Conservation (phyloP, 2,888 invertebrate species). For the Caenorhabditis panamensis region DNA sequence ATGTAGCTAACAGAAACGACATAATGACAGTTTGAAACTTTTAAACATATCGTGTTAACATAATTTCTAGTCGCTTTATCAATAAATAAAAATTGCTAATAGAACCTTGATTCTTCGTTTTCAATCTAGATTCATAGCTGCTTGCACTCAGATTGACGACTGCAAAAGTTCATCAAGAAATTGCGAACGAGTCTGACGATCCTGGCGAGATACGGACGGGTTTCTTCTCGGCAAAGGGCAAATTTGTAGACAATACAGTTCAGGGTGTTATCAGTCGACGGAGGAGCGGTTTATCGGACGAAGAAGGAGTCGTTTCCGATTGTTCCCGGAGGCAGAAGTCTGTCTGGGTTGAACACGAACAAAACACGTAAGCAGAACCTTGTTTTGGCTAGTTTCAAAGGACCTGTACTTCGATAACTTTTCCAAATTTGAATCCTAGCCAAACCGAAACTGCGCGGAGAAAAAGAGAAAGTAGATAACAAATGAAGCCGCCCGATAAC, state of each 20-base stretch:
- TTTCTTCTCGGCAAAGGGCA: constrained; percentile 15
- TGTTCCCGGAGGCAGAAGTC: no score
- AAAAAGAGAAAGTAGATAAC: no score
- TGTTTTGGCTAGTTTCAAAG: no score
- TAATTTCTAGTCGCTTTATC: no score
- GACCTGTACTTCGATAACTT: no score
- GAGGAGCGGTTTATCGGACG: neutral
- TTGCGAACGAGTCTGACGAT: constrained; percentile 8
- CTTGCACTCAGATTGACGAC: neutral
- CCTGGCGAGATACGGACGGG: constrained; percentile 5
- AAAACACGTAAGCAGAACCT: no score
- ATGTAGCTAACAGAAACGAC: neutral
- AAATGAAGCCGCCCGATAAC: neutral
- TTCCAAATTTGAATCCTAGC: no score
- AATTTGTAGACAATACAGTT: constrained; percentile 9
- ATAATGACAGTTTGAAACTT: no score
- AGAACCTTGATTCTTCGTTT: neutral
- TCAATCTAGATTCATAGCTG: neutral
- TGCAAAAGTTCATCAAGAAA: constrained; percentile 8
- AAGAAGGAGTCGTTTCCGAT: neutral
- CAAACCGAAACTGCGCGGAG: no score
- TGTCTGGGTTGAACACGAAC: no score
- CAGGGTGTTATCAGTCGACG: constrained; percentile 17
- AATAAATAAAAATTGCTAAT: no score
- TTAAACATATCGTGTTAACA: no score